Evolutionary conservation across 1,140 invertebrate species (phyloP), one percentile per base, ranked within the genome.

Genomic region (Physella acuta): DNA sequence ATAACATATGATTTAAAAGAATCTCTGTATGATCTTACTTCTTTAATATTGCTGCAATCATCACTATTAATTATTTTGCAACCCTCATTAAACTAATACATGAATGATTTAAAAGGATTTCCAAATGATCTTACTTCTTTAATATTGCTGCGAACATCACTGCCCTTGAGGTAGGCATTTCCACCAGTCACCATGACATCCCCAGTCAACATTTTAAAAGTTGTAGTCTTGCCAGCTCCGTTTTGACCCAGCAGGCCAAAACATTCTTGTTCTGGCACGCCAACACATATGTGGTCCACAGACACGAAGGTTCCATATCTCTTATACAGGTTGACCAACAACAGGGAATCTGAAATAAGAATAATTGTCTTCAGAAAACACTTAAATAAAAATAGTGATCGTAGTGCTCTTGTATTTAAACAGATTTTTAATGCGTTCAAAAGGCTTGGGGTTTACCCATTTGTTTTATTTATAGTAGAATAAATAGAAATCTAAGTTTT

Each of bases 191-290:
- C 71, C 34, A 77, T 71, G 31, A 82, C 74, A 76, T 87, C 84
- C 39, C 94, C 94, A 0, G 93, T 95, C 72, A 90, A 71, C 87
- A 89, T 89, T 77, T 90, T 91, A 75, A 95, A 95, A 1, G 92
- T 94, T 3, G 92, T 92, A 4, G 93, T 94, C 85, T 96, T 97
- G 11, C 94, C 94, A 4, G 94, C 93, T 0, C 94, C 94, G 79
- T 91, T 91, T 0, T 91, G 87, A 17, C 95, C 95, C 31, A 98
- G 86, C 52, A 98, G 84, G 1, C 94, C 94, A 84, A 97, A 97
- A 79, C 94, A 96, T 86, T 97, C 91, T n/a, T 87, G 86, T 28
- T 80, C 71, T 26, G 87, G 86, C 16, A 81, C 67, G 14, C 77
- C 76, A 8, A 78, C 66, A 36, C 63, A 72, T 8, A 78, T 44